Base-by-base conservation (phyloP, 1,140 invertebrate species). In the Heliconius congener region DNA sequence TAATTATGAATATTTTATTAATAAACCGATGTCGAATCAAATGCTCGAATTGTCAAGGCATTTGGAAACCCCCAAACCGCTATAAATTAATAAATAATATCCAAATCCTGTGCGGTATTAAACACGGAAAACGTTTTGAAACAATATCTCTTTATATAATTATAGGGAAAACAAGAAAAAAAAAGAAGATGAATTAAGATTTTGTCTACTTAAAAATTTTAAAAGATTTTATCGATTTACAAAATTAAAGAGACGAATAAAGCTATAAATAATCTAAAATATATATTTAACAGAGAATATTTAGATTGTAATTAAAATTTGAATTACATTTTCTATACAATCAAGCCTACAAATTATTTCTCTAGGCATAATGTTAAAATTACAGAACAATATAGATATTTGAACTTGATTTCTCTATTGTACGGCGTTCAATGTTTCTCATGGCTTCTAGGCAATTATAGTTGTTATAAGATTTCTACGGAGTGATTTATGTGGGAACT, bases 401-500 rank as follows among this genome's bases (percentile, higher is more conserved):
- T 74, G 55, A 82, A 78, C 73, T 76, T 79, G 82, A 83, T 83
- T 83, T 83, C 82, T 83, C 82, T 76, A 83, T 81, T 78, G 78
- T 76, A 27, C 70, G 60, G 71, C 73, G 52, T 55, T 78, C 39
- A 81, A 77, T 79, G 70, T 81, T 79, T 81, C 80, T 46, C 74
- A 83, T 81, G 77, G 80, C 74, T 74, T 76, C 78, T 71, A 57
- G 9, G 57, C 50, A 80, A 76, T 76, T 52, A 79, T 74, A 37
- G 74, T 76, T 78, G 74, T 77, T 81, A 80, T 73, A 52, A 77
- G 70, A 79, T 81, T 83, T 83, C 82, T 81, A 71, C 77, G 76
- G 39, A 78, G 66, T 76, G 80, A 72, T 80, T 78, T 77, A 76
- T 74, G 82, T 83, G 82, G 55, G 82, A 83, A 76, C 55, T 75